Percentiles rank a stretch among this genome's conserved stretches.
These are phyloP conservation scores for Lepilemur ruficaudatus DNA, from an alignment of 2,797 vertebrate species.

Conservation along the genomic window DNA sequence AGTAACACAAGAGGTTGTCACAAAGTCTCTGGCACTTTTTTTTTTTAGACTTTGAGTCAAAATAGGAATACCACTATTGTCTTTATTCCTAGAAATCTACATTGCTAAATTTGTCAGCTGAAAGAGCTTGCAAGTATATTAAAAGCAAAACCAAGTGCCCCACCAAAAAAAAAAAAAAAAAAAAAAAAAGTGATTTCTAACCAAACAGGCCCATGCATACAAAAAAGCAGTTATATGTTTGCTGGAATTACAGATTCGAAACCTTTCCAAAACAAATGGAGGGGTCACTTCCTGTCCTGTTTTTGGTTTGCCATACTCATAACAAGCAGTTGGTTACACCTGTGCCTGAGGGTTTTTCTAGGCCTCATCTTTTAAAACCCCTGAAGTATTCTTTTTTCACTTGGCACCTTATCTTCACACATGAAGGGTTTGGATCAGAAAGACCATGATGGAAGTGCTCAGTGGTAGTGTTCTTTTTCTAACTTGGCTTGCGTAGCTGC, in stretches of 20 bases:
- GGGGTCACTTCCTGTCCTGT: background rate
- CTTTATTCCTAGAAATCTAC: background rate
- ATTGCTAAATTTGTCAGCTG: background rate
- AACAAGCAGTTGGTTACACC: slow-evolving; percentile 14
- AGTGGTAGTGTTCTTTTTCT: slow-evolving; percentile 67
- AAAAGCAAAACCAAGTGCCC: background rate
- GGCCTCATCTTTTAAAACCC: background rate
- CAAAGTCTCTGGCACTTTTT: background rate
- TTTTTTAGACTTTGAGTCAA: background rate
- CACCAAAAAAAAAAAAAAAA: background rate
- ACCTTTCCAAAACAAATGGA: background rate
- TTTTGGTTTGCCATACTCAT: background rate
- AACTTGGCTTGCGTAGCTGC: slow-evolving; percentile 64
- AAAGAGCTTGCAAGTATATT: background rate
- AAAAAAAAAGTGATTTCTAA: background rate
- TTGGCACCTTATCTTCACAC: background rate
- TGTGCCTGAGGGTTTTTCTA: slow-evolving; percentile 38
- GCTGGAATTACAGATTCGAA: background rate
- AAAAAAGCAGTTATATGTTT: background rate
- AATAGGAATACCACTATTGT: background rate
- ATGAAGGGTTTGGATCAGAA: slow-evolving; percentile 62
- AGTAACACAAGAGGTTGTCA: background rate
- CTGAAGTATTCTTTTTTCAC: slow-evolving; percentile 38
- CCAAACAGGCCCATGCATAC: background rate
- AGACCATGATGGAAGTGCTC: slow-evolving; percentile 33